Conservation (phyloP, 2,797 vertebrate species). For the Microcaecilia unicolor region DNA sequence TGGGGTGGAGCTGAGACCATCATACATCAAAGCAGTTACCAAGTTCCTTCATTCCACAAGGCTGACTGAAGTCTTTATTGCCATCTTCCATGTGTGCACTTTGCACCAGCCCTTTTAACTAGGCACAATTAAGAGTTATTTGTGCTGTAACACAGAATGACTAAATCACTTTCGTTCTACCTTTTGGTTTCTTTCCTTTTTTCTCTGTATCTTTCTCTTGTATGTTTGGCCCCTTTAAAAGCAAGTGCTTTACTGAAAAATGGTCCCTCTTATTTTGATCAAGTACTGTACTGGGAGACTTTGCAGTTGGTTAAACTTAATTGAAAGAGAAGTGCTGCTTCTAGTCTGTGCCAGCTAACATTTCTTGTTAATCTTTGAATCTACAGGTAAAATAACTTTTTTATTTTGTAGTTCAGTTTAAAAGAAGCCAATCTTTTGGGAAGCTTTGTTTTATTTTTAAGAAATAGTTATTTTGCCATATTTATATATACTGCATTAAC, state of each 20-base stretch:
- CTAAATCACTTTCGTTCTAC: constrained; percentile 68
- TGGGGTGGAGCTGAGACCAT: constrained; percentile 80
- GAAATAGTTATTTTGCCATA: constrained; percentile 60
- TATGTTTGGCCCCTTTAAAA: constrained; percentile 53
- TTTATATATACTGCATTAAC: constrained; percentile 59
- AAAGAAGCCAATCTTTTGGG: constrained; percentile 61
- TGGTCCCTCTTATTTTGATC: constrained; percentile 57
- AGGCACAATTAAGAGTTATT: constrained; percentile 77
- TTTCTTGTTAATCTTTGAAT: constrained; percentile 62
- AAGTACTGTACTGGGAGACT: constrained; percentile 66
- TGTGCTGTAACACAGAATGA: constrained; percentile 75
- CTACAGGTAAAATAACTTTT: constrained; percentile 40
- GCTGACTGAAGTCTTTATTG: constrained; percentile 81
- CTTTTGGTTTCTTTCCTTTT: constrained; percentile 48
- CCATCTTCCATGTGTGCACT: constrained; percentile 79
- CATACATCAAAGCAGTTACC: constrained; percentile 72
- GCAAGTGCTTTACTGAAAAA: constrained; percentile 64
- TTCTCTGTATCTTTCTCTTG: constrained; percentile 55
- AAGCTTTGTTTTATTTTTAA: constrained; percentile 56
- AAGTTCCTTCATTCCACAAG: constrained; percentile 86
- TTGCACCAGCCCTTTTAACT: constrained; percentile 79
- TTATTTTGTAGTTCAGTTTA: constrained; percentile 51
- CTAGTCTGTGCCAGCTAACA: constrained; percentile 57
- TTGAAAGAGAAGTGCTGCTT: constrained; percentile 61
- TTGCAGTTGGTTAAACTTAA: constrained; percentile 67